Base-by-base conservation (phyloP, 1,140 invertebrate genomes). In the Lepidurus packardi region DNA sequence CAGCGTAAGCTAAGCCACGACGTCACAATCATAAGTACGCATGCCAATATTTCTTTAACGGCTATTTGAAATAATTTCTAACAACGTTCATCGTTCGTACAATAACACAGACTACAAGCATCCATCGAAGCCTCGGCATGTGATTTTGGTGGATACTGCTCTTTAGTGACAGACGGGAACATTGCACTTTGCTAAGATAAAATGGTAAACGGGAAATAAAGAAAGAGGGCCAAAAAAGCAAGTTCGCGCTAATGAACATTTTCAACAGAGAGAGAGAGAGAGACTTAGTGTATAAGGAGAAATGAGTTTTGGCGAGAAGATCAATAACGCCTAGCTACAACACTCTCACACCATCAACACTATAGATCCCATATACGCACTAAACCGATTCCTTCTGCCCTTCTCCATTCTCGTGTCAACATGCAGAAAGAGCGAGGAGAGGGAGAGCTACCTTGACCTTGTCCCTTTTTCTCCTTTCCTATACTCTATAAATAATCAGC, bases 271-370 rank as follows among this genome's bases (percentile, higher is more conserved):
- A 42, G 7, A 7, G 47, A 44, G 24, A 11, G 16, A 42, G 7
- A 7, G 47, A 80, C 76, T 16, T 80, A 80, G 42, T 80, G 5
- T 7, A 65, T n/a, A n/a, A 65, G 6, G 8, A 76, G 16, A 73
- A 43, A 41, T 78, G 75, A 41, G 34, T 78, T 65, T 47, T 44
- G 34, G 73, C 45, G 78, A 78, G 43, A 44, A 75, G 41, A 45
- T 73, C 74, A 78, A 76, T 76, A 75, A 47, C 16, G 25, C 75
- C 78, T 24, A 76, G 73, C 73, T 65, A 76, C 78, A n/a, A 65
- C 53, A 65, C 9, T n/a, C 47, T 21, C 21, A 13, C 13, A 65
- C 53, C 16, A 47, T 1, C 45, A 47, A 65, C 16, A 16, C 53
- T 7, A 16, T 13, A 16, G 13, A 16, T 7, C 53, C 53, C 53